Evolutionary conservation across 2,797 vertebrate species (phyloP).

Genomic region (Pseudochaenichthys georgianus): DNA sequence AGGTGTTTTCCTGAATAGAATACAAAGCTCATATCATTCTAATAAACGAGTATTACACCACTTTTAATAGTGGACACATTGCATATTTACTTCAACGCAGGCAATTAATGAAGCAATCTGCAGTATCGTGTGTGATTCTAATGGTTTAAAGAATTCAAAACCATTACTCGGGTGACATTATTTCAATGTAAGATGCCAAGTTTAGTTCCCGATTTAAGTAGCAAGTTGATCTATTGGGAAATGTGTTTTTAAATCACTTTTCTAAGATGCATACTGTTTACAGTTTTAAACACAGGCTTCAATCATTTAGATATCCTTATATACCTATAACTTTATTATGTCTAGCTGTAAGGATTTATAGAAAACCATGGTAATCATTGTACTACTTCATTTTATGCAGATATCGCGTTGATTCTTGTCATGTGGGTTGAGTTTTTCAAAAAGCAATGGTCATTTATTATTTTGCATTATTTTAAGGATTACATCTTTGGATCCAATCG

Average conservation of each 20-base stretch:
- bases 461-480: neutral
- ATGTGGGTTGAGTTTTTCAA: neutral
- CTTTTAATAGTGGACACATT: constrained; percentile 18
- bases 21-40: constrained; percentile 15
- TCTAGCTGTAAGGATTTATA: neutral
- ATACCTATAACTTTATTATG: neutral
- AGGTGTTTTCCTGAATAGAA: constrained; percentile 11
- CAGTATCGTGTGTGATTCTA: neutral
- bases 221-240: no score
- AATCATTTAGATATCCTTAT: neutral
- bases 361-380: neutral
- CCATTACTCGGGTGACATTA: neutral
- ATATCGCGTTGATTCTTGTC: neutral
- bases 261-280: neutral
- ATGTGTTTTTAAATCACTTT: no score
- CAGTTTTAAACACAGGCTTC: neutral
- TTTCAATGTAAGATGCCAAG: neutral
- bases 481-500: neutral
- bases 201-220: constrained; percentile 7
- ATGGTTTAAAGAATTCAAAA: constrained; percentile 37
- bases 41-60: constrained; percentile 17
- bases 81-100: constrained; percentile 33
- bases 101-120: constrained; percentile 17
- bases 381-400: no score
- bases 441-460: neutral